Base-by-base conservation (phyloP, 1,140 invertebrate genomes). In the Drosophila sturtevanti region DNA sequence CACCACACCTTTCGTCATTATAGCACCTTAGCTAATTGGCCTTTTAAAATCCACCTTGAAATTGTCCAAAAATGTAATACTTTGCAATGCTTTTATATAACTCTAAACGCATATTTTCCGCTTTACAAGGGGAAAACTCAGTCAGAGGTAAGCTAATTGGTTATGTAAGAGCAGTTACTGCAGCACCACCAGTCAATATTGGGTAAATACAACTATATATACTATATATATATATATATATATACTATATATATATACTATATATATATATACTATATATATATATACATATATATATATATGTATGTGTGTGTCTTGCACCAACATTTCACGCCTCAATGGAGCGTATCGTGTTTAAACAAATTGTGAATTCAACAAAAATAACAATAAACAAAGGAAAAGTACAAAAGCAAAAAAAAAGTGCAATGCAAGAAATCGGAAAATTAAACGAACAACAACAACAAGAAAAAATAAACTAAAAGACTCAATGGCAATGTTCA, bases 291-390 rank as follows among this genome's bases (percentile, higher is more conserved):
- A 31, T 14, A 51, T 41, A 5, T 27, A 54, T 60, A 56, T 86
- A n/a, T n/a, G n/a, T n/a, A n/a, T n/a, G n/a, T n/a, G n/a, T n/a
- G n/a, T n/a, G n/a, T n/a, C n/a, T n/a, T 86, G 84, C 79, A 56
- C 68, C 70, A 86, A 55, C 71, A 77, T 58, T 82, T 86, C 48
- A 89, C 79, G 82, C 71, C 55, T 81, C 82, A 89, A 86, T 89
- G 68, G 72, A 86, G 82, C 82, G 84, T 44, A 89, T 38, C 84
- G 68, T 56, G 67, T 71, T 77, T 60, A 75, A 63, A 75, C 60
- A 68, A 68, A 69, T 66, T 44, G 55, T 60, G 73, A 72, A 48
- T 62, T 61, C 67, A 77, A 72, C 35, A 71, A 65, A 21, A 38
- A 58, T 12, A 56, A 22, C 16, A 37, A 65, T 37, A 60, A 56